Conservation (phyloP, 2,888 invertebrate genomes). For the Habrosyne pyritoides region DNA sequence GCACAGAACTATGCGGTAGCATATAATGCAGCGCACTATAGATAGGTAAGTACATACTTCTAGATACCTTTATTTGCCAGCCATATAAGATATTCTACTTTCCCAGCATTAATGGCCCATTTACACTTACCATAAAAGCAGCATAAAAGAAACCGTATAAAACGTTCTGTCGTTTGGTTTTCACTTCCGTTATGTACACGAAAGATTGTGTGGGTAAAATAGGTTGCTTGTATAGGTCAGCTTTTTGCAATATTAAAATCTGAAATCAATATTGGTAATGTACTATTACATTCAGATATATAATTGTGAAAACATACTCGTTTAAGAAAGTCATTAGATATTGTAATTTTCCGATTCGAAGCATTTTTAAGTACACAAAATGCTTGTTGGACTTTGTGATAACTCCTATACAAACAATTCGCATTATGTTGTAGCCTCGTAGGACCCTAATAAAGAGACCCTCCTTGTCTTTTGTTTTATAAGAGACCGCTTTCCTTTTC, state of each 20-base stretch:
- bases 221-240: neutral
- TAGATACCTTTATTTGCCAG: neutral
- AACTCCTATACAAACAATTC: conserved; percentile 19
- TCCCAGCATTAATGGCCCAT: neutral
- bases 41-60: neutral
- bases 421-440: conserved; percentile 20
- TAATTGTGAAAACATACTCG: too few species aligned
- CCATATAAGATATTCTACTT: neutral
- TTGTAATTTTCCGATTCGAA: neutral
- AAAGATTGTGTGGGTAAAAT: neutral
- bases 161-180: neutral
- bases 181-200: neutral
- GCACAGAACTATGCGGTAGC: neutral
- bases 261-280: neutral
- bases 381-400: neutral
- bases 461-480: conserved; percentile 36
- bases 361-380: neutral
- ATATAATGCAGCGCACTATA: neutral
- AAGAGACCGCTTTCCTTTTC: conserved; percentile 30
- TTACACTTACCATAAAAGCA: neutral
- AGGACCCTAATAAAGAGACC: conserved; percentile 39
- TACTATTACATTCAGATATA: too few species aligned
- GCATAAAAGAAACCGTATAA: neutral
- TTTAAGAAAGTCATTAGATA: neutral
- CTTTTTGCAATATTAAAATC: too few species aligned